phyloP scores from a whole-genome alignment of 2,113 vertebrate species.

The Fulica atra region DNA sequence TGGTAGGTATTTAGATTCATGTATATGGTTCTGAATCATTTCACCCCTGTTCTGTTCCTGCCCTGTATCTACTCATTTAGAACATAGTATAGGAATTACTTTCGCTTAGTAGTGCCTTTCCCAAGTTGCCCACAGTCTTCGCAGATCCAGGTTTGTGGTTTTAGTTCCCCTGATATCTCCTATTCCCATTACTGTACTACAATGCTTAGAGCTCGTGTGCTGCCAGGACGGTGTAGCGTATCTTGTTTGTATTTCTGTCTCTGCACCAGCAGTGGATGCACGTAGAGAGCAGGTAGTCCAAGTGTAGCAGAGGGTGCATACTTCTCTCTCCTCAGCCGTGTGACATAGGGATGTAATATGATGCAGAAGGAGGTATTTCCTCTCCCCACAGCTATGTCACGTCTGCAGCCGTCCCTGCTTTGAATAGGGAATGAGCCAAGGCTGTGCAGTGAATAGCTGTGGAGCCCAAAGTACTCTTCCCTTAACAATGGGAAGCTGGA shows the following conservation, averaged over 20 bases:
- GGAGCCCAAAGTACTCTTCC: not conserved
- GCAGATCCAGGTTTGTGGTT: not conserved
- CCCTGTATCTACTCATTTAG: not conserved
- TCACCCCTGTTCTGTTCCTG: not conserved
- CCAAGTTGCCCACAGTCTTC: not conserved
- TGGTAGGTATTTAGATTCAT: not conserved
- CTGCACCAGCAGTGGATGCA: not conserved
- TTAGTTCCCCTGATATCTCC: not conserved
- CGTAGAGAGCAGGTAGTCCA: not conserved
- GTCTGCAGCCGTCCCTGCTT: not conserved
- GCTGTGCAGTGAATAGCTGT: not conserved
- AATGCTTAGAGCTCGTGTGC: accelerated
- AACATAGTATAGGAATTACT: not conserved
- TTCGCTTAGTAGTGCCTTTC: not conserved
- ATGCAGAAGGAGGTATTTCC: not conserved
- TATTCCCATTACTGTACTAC: not conserved
- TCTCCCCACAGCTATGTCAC: not conserved
- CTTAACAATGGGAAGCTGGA: not conserved
- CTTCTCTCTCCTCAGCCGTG: not conserved
- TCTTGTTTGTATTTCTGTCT: not conserved
- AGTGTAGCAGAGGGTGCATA: not conserved
- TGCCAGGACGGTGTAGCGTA: not conserved
- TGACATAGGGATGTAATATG: not conserved
- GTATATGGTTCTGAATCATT: not conserved
- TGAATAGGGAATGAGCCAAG: not conserved